Evolutionary conservation across 2,797 vertebrate genomes (phyloP).

Genomic region (Anguilla pacifica): DNA sequence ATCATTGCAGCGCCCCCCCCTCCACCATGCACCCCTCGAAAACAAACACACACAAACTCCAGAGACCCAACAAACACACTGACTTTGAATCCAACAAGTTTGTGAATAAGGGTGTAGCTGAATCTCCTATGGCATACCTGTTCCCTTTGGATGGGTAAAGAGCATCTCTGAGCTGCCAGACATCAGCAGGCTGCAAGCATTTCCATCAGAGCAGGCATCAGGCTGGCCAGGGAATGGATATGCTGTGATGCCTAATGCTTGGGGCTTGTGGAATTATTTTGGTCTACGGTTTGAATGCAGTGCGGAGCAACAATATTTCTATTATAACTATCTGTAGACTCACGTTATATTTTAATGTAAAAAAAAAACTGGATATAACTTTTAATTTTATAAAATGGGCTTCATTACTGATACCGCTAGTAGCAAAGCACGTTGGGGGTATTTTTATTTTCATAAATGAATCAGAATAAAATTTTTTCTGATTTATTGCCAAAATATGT

Average conservation of each 20-base stretch:
- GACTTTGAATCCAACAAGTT: conserved; percentile 14
- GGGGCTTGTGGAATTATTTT: background rate
- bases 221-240: background rate
- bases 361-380: background rate
- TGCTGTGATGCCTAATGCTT: background rate
- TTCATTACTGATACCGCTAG: background rate
- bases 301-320: background rate
- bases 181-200: background rate
- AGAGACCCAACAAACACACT: background rate
- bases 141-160: background rate
- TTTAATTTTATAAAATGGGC: background rate
- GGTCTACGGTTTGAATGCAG: background rate
- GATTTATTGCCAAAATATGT: background rate
- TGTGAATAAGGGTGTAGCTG: background rate
- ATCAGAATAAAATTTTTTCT: background rate
- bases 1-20: background rate
- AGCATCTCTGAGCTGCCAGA: background rate
- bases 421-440: background rate
- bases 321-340: background rate
- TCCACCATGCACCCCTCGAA: background rate
- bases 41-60: background rate
- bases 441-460: background rate
- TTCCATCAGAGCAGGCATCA: background rate
- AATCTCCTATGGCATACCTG: background rate
- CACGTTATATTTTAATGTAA: background rate